Base-by-base conservation (phyloP, 1,140 invertebrate species). In the Steinernema feltiae region DNA sequence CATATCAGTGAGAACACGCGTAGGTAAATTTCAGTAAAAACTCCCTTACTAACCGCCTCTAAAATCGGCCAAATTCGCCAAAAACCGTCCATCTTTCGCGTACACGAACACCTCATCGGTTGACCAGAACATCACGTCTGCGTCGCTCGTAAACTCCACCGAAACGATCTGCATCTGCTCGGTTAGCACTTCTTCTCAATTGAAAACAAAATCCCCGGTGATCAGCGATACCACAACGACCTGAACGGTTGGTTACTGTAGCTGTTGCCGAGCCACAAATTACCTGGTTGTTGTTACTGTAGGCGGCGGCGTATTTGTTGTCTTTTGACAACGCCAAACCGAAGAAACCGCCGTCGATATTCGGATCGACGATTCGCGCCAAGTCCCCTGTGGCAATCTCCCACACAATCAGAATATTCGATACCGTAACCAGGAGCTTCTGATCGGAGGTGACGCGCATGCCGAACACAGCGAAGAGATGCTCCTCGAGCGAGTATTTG, bases 401-500 rank as follows among this genome's bases (percentile, higher is more conserved):
- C 92, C 95, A 98, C 18, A 96, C 97, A 76, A 99, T 94, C 80
- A 99, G 94, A 84, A 93, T 31, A 84, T 97, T 98, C 0, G 95
- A 98, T 82, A 97, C 94, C 2, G 95, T 96, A 0, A 98, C 92
- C 53, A 98, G 91, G 87, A 96, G 95, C 69, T 94, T 91, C 74
- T 92, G 92, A 88, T 98, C 94, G 0, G 93, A 92, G 0, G 94
- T 97, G 12, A 97, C 87, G 63, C 91, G 92, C 81, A 98, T 94
- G 15, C 93, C 94, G 87, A 97, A 98, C 0, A 97, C 94, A 0
- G 95, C 95, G 87, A 98, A 98, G 83, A 95, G 94, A 88, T 98
- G 95, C 0, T 79, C 78, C 89, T 98, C 96, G 46, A 98, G 87
- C 0, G 95, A 98, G 85, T 97, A 98, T 91, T 98, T 97, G 0